These are phyloP conservation scores for Chalcosyrphus nemorum DNA, from an alignment of 2,888 invertebrate genomes.

Conservation along the genomic window DNA sequence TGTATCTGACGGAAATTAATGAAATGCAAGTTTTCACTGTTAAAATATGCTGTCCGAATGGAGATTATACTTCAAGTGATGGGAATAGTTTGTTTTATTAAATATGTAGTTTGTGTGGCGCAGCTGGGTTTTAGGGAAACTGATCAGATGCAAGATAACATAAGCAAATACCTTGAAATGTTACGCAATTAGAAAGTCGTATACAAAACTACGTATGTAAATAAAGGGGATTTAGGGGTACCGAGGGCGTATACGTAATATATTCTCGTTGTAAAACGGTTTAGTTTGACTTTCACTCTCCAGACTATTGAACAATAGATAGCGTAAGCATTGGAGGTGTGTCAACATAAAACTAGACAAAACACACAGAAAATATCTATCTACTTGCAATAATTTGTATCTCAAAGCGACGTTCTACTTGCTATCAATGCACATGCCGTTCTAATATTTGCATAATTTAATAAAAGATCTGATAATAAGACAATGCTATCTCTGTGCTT, in stretches of 20 bases:
- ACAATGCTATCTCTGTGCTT: slow-evolving; percentile 34
- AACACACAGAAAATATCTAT: too few relatives aligned
- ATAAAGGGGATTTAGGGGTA: background rate
- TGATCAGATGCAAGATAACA: background rate
- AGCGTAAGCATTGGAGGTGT: background rate
- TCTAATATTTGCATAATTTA: slow-evolving; percentile 61
- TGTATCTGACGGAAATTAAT: slow-evolving; percentile 1
- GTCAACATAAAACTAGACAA: background rate
- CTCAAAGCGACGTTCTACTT: background rate
- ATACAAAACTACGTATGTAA: background rate
- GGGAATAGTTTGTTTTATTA: too few relatives aligned
- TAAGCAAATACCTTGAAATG: background rate
- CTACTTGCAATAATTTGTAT: background rate
- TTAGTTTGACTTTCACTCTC: background rate
- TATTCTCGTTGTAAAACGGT: background rate
- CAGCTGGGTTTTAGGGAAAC: background rate
- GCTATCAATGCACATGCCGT: background rate
- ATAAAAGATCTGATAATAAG: slow-evolving; percentile 50
- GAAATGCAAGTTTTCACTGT: background rate
- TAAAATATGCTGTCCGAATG: background rate
- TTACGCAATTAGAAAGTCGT: background rate
- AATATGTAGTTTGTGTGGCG: background rate
- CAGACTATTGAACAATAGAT: background rate
- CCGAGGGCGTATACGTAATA: background rate
- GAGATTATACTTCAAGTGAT: background rate